Base-by-base conservation (phyloP, 2,113 vertebrate genomes). In the Casuarius casuarius region DNA sequence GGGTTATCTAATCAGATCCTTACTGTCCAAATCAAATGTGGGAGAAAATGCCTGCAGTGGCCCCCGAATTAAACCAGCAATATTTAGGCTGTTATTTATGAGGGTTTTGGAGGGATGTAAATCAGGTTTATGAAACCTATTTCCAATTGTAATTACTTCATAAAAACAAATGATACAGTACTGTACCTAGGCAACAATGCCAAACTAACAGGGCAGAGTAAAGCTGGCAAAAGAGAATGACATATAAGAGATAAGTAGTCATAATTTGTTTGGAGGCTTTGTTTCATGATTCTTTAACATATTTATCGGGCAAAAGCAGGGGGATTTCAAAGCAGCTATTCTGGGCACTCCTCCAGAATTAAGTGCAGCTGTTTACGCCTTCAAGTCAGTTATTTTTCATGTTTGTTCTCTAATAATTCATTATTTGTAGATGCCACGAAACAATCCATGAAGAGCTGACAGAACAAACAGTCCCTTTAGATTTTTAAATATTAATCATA, bases 251-350 rank as follows among this genome's bases (percentile, higher is more conserved):
- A 95, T 88, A 97, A 96, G 84, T 65, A 73, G 93, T 75, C 84
- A 74, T 91, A 95, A 97, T 97, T 92, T 97, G 72, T 83, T 95
- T 95, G 83, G 74, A 93, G 94, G 80, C 68, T 96, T 97, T 78
- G 59, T 97, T 96, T 95, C 94, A 92, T 84, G 92, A 92, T 94
- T 97, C 89, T 94, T 74, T 94, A 96, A 93, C 93, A 67, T 86
- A 94, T 97, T 97, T 96, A 96, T 95, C 28, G 0, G 77, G 73
- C 65, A 87, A 95, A 97, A 90, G 89, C 94, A 65, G 67, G 67
- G 80, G 85, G 92, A 95, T 96, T 97, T 98, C 87, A 92, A 95
- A 97, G 92, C 80, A 97, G 42, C 81, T 42, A 26, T 29, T 63
- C 77, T 61, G 89, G 94, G 96, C 92, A 88, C 72, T 84, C 38